phyloP scores from a whole-genome alignment of 2,888 invertebrate genomes.

The Oxystoma pomonae region DNA sequence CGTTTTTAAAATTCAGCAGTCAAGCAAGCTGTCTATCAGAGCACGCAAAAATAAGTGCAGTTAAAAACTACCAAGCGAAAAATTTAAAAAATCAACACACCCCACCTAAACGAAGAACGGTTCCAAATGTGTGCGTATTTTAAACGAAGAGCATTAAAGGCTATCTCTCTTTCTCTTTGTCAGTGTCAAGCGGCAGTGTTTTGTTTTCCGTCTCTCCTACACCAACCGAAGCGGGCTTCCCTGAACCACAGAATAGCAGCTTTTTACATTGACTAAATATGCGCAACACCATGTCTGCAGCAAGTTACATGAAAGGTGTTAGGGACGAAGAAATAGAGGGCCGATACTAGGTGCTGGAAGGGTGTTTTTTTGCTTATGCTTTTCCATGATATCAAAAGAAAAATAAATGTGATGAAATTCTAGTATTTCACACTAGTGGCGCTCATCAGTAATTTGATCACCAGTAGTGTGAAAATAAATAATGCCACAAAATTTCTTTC shows the following conservation, averaged over 20 bases:
- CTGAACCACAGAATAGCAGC: constrained; percentile 46
- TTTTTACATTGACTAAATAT: constrained; percentile 44
- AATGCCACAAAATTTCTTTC: no score
- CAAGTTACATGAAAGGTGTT: constrained; percentile 23
- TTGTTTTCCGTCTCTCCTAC: background rate
- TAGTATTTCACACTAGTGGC: no score
- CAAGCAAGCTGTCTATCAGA: no score
- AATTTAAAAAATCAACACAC: background rate
- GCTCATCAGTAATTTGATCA: no score
- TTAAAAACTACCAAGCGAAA: background rate
- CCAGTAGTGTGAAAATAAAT: no score
- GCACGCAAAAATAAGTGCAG: no score
- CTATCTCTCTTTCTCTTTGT: constrained; percentile 46
- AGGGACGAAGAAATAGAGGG: constrained; percentile 5
- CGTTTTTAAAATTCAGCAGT: no score
- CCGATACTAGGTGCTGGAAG: no score
- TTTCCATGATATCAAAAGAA: no score
- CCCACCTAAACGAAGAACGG: background rate
- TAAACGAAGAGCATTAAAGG: constrained; percentile 8
- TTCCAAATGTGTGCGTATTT: background rate
- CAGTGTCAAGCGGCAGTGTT: background rate
- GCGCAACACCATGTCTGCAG: constrained; percentile 42
- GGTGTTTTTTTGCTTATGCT: no score
- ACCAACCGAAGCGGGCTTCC: constrained; percentile 36
- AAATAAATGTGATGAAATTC: no score